Evolutionary conservation across 2,797 vertebrate species (phyloP), one percentile per base, ranked within the genome.

Genomic region (Trematomus bernacchii): DNA sequence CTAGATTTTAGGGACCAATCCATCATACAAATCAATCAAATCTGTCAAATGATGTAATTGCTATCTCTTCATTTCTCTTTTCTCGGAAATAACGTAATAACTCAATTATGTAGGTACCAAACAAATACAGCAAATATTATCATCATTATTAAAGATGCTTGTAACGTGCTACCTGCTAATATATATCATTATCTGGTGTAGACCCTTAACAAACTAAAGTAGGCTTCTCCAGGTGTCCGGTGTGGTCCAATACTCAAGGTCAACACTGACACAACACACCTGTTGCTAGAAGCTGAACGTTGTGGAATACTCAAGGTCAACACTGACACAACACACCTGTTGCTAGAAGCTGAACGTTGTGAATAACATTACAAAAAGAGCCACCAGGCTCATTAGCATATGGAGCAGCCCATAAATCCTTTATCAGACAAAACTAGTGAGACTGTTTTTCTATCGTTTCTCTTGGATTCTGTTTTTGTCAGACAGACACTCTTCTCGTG

Each of bases 401-500:
- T 43, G 71, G n/a, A 73, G 23, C 19, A 46, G 18, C 33, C 9
- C 40, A 62, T 53, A 40, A 64, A 71, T 14, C 40, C 55, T 61
- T 55, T 11, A 50, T 62, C 46, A 66, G 0, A 51, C 19, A 3
- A 51, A 50, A 27, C 37, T 6, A 52, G 19, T 59, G 59, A 1
- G 37, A 30, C 8, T 53, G 3, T 13, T 15, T 19, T 44, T 21
- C 30, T 12, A 1, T 60, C 23, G 9, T 54, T 30, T 7, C 21
- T 16, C 11, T 60, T 42, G 18, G 33, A 19, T 14, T 63, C 58
- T 40, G n/a, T 42, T 72, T 65, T 27, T 50, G 40, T 60, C 51
- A 57, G 9, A 19, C 4, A 55, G 71, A 66, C 63, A 51, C 13
- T 48, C 8, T 60, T 73, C 37, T 57, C 27, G 74, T 44, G 58